Base-by-base conservation (phyloP, 2,113 vertebrate genomes). In the Lepidothrix coronata region DNA sequence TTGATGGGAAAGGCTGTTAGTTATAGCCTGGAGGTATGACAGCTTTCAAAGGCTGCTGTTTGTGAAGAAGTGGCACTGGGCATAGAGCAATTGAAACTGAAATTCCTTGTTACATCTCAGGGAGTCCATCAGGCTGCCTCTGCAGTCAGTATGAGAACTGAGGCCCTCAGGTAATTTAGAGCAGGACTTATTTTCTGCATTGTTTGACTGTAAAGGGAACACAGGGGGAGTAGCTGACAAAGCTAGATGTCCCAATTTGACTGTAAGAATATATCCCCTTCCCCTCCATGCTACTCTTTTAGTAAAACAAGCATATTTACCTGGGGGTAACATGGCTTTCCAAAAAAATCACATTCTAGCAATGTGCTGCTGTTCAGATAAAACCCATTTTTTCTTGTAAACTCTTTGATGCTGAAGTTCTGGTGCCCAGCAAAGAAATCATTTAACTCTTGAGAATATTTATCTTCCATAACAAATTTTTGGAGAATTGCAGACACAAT, bases 361-460 rank as follows among this genome's bases (percentile, higher is more conserved):
- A 98, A 73, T 24, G 98, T 98, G 46, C 90, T 97, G 14, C 91
- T 93, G 65, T 98, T 97, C 67, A 98, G 96, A 91, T 97, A 98
- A 97, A 98, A 98, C 10, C 98, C 98, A 16, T 98, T 96, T 67
- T 97, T 91, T 80, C 70, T 97, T 51, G 98, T 97, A 74, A 98
- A 98, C 4, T 98, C 97, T 77, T 94, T 97, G 89, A 98, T 98
- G 89, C 98, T 98, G 96, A 98, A 98, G 78, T 98, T 98, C 93
- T 97, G 96, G 71, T 98, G 96, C 52, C 91, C 92, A 27, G 59
- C 66, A 48, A 98, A 72, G 88, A 98, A 98, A 89, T 98, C 62
- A 43, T 52, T 37, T 52, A 97, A 39, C n/a, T 98, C 96, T 82
- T 90, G 66, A 55, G 46, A 78, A n/a, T 66, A 80, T 66, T 97